Evolutionary conservation across 2,888 invertebrate species (phyloP), one percentile per base, ranked within the genome.

Genomic region (Pristionchus exspectatus): DNA sequence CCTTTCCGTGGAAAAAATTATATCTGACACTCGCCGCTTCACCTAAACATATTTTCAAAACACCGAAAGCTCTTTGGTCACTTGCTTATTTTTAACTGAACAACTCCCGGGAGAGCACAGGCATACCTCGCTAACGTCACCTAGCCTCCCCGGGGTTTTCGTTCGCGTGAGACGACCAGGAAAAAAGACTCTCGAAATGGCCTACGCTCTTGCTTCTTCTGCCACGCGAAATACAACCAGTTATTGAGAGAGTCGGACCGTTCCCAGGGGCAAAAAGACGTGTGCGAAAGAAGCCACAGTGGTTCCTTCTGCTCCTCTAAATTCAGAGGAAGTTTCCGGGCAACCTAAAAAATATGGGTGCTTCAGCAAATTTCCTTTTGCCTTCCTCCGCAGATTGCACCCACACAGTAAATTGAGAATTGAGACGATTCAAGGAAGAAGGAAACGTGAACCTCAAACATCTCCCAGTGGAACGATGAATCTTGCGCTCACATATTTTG

Each of bases 371-470:
- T 63, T 63, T 63, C 63, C 63, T 63, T n/a, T 63, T n/a, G n/a
- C n/a, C 63, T 63, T 63, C 63, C 24, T 63, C 21, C n/a, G n/a
- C n/a, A 10, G 63, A 12, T 33, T 4, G 33, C 33, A 74, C 74
- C 74, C 33, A 33, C 74, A 74, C 74, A 33, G 72, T 74, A 24
- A 74, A 44, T 74, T 38, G 38, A 33, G 38, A 74, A 33, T 9
- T 3, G 5, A 9, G 33, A 24, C 18, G 74, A 18, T 16, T 74
- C 33, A 14, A 44, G 2, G 16, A 90, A 90, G 24, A 94, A 93
- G 50, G 93, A 94, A 59, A 93, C 93, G 66, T 63, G 63, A 94
- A 94, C 89, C 91, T 91, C 24, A 63, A 63, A 24, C 63, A 63
- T 63, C n/a, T 63, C 63, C 63, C 63, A 9, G 63, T n/a, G 63